Base-by-base conservation (phyloP, 2,888 invertebrate species). In the Campoletis raptor region DNA sequence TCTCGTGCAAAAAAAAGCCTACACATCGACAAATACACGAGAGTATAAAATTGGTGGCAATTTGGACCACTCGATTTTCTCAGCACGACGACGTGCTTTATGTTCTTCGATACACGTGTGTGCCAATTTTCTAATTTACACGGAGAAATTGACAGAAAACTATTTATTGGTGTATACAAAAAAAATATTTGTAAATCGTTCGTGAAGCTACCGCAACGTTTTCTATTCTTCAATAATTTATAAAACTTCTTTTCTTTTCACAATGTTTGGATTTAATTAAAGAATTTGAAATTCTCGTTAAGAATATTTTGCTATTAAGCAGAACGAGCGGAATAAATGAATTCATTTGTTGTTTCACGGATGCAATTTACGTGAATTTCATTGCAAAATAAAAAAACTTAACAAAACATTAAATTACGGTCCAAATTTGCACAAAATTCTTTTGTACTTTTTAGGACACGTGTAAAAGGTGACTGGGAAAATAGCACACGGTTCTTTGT, bases 401-500 rank as follows among this genome's bases (percentile, higher is more conserved):
- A 12, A 73, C 48, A 73, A 73, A 21, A 10, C 36, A 36, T 36
- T 9, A 72, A 48, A n/a, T 36, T 9, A 73, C 18, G 36, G 10
- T 70, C 48, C 30, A 10, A 40, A 42, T 69, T 21, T 40, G 69
- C 42, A 40, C 21, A 42, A 42, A n/a, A 6, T 69, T n/a, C 24
- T 42, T 40, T 70, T 24, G 24, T 45, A 45, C 45, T 70, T 40
- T 42, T 30, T 21, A 18, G 52, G 21, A 77, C 37, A 78, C 36
- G 24, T 8, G 69, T 69, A 40, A 21, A 74, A 74, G 45, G 64
- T 61, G 66, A 81, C 81, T 78, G 78, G 73, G 73, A 40, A 85
- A 85, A 79, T 78, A 79, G 78, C 82, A 74, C 74, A 79, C 67
- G 81, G 67, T 61, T 73, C 67, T 67, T 72, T 24, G 45, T 45